phyloP scores from a whole-genome alignment of 1,140 invertebrate species.

The Hyposmocoma kahamanoa region DNA sequence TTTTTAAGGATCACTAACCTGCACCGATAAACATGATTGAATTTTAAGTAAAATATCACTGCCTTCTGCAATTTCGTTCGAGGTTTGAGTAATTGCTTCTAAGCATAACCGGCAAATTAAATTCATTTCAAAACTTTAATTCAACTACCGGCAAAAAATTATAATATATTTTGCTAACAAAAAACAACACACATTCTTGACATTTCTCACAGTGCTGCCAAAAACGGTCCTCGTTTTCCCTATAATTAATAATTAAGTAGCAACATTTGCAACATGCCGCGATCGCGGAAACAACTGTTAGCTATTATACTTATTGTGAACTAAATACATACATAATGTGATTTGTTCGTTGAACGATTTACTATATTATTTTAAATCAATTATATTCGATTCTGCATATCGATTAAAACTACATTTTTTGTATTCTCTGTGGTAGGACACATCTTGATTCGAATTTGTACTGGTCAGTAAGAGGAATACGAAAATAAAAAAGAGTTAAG shows the following conservation, averaged over 20 bases:
- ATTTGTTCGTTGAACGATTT: neutral
- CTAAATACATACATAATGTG: too few relatives aligned
- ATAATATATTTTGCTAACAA: neutral
- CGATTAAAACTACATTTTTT: too few relatives aligned
- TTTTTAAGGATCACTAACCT: neutral
- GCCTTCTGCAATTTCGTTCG: neutral
- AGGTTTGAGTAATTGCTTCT: neutral
- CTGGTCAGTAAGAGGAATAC: too few relatives aligned
- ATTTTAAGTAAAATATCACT: neutral
- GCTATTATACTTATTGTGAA: too few relatives aligned
- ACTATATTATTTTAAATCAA: too few relatives aligned
- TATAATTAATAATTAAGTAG: neutral
- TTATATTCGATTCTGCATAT: too few relatives aligned
- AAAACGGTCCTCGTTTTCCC: neutral
- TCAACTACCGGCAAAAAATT: neutral
- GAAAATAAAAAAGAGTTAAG: too few relatives aligned
- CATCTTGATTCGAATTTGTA: too few relatives aligned
- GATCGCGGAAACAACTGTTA: neutral
- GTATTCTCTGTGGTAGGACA: too few relatives aligned
- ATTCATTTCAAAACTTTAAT: neutral
- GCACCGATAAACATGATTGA: neutral
- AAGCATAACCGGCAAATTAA: neutral
- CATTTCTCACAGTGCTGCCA: neutral
- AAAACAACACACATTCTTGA: neutral
- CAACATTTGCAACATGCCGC: neutral